phyloP scores from a whole-genome alignment of 2,888 invertebrate genomes.

The Habroteleia sp. region DNA sequence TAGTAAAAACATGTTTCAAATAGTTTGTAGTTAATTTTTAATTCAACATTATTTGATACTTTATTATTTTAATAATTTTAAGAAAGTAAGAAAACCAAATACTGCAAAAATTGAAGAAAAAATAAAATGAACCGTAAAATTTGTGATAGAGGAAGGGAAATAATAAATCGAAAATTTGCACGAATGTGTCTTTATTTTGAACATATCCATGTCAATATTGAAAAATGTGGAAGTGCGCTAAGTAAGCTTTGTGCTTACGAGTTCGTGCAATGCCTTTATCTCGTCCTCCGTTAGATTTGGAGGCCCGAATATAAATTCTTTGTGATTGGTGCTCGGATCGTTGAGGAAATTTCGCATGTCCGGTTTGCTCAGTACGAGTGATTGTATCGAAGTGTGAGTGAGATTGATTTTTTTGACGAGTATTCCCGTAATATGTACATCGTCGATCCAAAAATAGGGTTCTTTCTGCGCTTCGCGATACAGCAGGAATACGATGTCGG shows the following conservation, averaged over 20 bases:
- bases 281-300: conserved; percentile 82
- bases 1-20: too few species aligned
- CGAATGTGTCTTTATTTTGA: conserved; percentile 51
- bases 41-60: too few species aligned
- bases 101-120: too few species aligned
- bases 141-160: not conserved
- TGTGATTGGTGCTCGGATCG: conserved; percentile 55
- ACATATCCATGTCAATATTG: conserved; percentile 36
- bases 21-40: too few species aligned
- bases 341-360: conserved; percentile 73
- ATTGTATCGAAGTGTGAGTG: conserved; percentile 82
- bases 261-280: conserved; percentile 83
- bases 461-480: conserved; percentile 84
- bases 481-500: conserved; percentile 84
- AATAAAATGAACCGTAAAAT: too few species aligned
- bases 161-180: conserved; percentile 5
- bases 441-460: conserved; percentile 92
- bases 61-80: too few species aligned
- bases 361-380: conserved; percentile 78
- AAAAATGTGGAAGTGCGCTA: conserved; percentile 34
- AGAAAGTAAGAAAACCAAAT: too few species aligned
- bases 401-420: conserved; percentile 83
- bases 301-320: conserved; percentile 83
- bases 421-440: conserved; percentile 89
- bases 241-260: conserved; percentile 69